Evolutionary conservation across 2,888 invertebrate genomes (phyloP), one percentile per base, ranked within the genome.

Genomic region (Hypomecis punctinalis): DNA sequence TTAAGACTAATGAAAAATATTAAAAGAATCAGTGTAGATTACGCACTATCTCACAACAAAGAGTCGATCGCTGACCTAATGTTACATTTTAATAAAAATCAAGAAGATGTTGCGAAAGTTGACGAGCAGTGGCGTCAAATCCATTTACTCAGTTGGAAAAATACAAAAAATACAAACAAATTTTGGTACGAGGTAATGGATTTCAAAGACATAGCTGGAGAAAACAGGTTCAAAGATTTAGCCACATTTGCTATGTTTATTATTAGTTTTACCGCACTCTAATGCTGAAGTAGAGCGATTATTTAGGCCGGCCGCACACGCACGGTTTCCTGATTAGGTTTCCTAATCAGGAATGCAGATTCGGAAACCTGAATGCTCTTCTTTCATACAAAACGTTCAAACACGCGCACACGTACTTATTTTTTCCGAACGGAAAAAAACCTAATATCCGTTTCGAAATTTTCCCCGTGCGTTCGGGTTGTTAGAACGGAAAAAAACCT

Each of bases 181-280:
- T 33, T 49, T 57, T 63, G 61, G 61, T 13, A 58, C 45, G 53
- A 67, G 52, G 62, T 61, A 36, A 33, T 66, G 49, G 33, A 61
- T 64, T 63, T 63, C 47, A 63, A 62, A 59, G 62, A 62, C 53
- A 48, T 48, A 23, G 56, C 48, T 49, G 62, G 56, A 36, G 59
- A 47, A 56, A 39, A 40, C 3, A 67, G 57, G 51, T 63, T 63
- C 54, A n/a, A 63, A 5, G 61, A 63, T 43, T 61, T 67, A 53
- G 67, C 54, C 11, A 61, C 63, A 47, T 67, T 62, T 65, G 60
- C 65, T 13, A 49, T 62, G 23, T 39, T 61, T 54, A n/a, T 23
- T 66, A 6, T 55, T 68, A 65, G 47, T 68, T 51, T 23, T 68
- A 46, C 62, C 61, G n/a, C 65, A 70, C 52, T 67, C 63, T 54